These are phyloP conservation scores for Himalopsyche tibetana DNA, from an alignment of 2,888 invertebrate genomes.

Conservation along the genomic window DNA sequence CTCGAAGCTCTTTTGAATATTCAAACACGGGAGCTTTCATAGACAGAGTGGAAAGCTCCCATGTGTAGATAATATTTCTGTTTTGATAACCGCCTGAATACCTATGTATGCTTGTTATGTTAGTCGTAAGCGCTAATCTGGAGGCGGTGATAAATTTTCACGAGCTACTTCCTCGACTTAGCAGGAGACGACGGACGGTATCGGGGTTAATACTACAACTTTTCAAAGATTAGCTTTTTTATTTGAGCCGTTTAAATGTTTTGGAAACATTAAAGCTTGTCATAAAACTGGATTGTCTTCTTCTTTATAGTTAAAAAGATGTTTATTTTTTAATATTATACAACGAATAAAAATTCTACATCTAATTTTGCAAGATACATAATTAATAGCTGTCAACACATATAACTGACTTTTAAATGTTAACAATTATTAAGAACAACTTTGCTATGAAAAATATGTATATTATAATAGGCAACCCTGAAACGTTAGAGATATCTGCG, in stretches of 20 bases:
- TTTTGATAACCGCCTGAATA: constrained; percentile 6
- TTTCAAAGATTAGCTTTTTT: constrained; percentile 19
- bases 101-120: constrained; percentile 23
- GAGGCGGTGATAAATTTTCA: constrained; percentile 37
- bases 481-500: too few species aligned
- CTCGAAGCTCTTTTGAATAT: constrained; percentile 27
- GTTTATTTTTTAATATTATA: too few species aligned
- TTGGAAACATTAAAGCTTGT: not conserved
- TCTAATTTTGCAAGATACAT: too few species aligned
- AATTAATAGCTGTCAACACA: too few species aligned
- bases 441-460: too few species aligned
- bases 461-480: too few species aligned
- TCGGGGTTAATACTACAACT: constrained; percentile 22
- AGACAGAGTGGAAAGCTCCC: not conserved
- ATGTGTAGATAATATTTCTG: constrained; percentile 6
- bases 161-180: constrained; percentile 31
- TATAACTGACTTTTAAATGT: too few species aligned
- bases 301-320: too few species aligned
- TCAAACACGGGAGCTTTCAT: constrained; percentile 12
- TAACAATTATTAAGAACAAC: too few species aligned
- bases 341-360: too few species aligned
- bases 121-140: constrained; percentile 27
- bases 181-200: not conserved
- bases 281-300: too few species aligned
- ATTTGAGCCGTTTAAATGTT: not conserved